Evolutionary conservation across 2,797 vertebrate genomes (phyloP).

Genomic region (Protonibea diacanthus): DNA sequence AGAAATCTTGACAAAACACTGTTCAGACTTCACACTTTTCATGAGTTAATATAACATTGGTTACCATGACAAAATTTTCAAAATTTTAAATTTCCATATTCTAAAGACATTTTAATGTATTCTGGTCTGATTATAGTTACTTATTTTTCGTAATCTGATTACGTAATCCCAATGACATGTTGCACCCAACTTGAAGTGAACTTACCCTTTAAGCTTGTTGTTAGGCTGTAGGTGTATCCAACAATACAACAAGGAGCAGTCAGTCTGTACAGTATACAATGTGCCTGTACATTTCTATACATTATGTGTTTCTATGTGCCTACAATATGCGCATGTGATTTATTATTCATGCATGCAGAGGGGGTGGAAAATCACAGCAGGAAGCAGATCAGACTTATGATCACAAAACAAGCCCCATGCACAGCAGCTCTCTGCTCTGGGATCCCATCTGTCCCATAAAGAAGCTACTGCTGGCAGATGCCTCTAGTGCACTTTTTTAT

Average conservation of each 20-base stretch:
- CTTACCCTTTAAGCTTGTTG: not conserved
- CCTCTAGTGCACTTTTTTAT: constrained; percentile 55
- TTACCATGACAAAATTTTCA: too few species aligned
- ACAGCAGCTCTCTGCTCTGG: constrained; percentile 56
- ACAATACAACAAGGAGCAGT: not conserved
- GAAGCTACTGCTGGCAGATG: constrained; percentile 69
- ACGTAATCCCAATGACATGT: too few species aligned
- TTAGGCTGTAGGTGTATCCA: not conserved
- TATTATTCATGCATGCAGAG: constrained; percentile 46
- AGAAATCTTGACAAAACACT: too few species aligned
- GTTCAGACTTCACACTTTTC: too few species aligned
- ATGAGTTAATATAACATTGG: too few species aligned
- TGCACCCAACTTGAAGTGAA: not conserved
- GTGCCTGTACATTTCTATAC: not conserved
- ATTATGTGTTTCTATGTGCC: constrained; percentile 19
- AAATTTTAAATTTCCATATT: too few species aligned
- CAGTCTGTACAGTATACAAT: not conserved
- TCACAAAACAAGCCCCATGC: constrained; percentile 53
- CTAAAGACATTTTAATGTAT: too few species aligned
- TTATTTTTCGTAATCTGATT: too few species aligned
- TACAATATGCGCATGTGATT: constrained; percentile 34
- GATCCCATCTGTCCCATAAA: constrained; percentile 75
- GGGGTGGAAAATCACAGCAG: constrained; percentile 63
- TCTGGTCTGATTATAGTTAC: too few species aligned
- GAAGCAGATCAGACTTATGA: constrained; percentile 60